phyloP scores from a whole-genome alignment of 2,113 vertebrate genomes.

The Planiliza haematocheilus region DNA sequence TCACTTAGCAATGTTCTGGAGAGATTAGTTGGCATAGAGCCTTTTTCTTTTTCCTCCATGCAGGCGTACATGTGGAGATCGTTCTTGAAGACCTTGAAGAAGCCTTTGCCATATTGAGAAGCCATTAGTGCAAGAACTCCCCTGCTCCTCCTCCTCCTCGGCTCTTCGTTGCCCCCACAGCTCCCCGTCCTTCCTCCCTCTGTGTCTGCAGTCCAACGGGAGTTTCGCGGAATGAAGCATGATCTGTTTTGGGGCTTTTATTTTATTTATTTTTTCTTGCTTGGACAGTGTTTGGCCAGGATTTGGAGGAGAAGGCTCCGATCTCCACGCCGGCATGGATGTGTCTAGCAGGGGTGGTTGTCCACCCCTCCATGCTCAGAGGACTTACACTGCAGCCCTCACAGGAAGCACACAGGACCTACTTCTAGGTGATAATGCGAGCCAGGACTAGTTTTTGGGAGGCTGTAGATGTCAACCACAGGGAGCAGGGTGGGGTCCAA shows the following conservation, averaged over 20 bases:
- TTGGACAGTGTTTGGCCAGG: slow-evolving; percentile 43
- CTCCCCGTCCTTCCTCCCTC: slow-evolving; percentile 53
- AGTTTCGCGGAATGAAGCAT: slow-evolving; percentile 65
- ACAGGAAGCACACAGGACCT: slow-evolving; percentile 96
- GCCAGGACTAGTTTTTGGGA: slow-evolving; percentile 86
- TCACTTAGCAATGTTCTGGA: slow-evolving; percentile 75
- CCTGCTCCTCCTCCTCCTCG: slow-evolving; percentile 61
- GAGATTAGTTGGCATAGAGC: slow-evolving; percentile 66
- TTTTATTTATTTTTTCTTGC: slow-evolving; percentile 42
- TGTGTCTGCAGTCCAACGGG: slow-evolving; percentile 80
- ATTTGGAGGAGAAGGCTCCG: slow-evolving; percentile 43
- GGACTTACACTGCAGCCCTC: slow-evolving; percentile 61
- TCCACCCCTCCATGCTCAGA: slow-evolving; percentile 22
- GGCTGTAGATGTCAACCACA: slow-evolving; percentile 89
- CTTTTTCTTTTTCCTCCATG: slow-evolving; percentile 59
- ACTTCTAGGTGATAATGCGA: slow-evolving; percentile 95
- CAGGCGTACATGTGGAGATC: slow-evolving; percentile 51
- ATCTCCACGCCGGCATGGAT: slow-evolving; percentile 38
- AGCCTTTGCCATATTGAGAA: slow-evolving; percentile 58
- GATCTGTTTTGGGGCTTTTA: slow-evolving; percentile 38
- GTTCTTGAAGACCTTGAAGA: slow-evolving; percentile 68
- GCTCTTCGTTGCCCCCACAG: slow-evolving; percentile 43
- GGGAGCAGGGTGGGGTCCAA: slow-evolving; percentile 92
- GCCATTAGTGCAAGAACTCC: slow-evolving; percentile 80
- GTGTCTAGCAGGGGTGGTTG: slow-evolving; percentile 29